Evolutionary conservation across 1,140 invertebrate species (phyloP).

Genomic region (Nebria ingens): DNA sequence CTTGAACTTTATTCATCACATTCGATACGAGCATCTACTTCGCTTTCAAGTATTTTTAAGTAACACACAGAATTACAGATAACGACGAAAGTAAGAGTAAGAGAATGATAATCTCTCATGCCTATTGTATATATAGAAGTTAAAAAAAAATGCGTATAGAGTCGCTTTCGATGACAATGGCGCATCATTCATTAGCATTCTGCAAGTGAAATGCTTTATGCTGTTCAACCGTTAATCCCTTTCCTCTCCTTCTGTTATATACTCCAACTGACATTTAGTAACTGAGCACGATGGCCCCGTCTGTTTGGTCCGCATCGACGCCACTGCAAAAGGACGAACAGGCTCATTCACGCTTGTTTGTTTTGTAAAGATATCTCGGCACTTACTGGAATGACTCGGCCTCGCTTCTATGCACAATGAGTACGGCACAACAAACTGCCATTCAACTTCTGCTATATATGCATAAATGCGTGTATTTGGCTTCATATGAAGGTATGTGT

Average conservation of each 20-base stretch:
- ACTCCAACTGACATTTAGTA: no score
- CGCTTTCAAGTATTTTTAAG: no score
- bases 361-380: slow-evolving; percentile 4
- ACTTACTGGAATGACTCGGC: slow-evolving; percentile 6
- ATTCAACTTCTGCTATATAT: neutral
- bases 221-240: neutral
- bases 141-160: neutral
- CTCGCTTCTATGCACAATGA: neutral
- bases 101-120: neutral
- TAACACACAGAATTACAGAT: no score
- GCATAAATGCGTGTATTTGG: no score
- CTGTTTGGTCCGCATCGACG: neutral
- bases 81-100: no score
- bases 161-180: slow-evolving; percentile 1
- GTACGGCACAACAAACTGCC: neutral
- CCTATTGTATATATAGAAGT: neutral
- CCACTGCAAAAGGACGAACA: neutral
- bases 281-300: neutral
- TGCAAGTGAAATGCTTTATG: slow-evolving; percentile 8
- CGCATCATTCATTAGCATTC: slow-evolving; percentile 2
- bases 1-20: no score
- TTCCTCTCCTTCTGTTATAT: no score
- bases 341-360: neutral
- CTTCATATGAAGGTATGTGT: no score
- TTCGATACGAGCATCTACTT: no score